phyloP scores from a whole-genome alignment of 2,113 vertebrate species.

The Silurus asotus region DNA sequence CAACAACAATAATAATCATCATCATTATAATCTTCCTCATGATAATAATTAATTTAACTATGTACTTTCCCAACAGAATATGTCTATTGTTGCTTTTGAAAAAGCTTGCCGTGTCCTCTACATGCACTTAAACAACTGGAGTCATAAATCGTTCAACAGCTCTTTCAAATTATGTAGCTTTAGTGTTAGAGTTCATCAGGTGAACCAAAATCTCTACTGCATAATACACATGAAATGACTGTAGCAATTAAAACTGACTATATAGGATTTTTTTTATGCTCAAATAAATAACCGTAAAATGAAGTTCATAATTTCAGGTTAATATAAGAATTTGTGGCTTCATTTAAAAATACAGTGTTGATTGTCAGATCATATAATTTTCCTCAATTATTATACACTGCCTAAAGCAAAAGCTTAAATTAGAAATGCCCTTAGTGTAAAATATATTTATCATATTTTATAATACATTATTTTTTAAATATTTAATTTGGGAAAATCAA shows the following conservation, averaged over 20 bases:
- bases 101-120: neutral
- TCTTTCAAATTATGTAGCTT: slow-evolving; percentile 20
- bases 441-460: neutral
- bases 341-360: neutral
- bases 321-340: neutral
- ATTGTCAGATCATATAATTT: neutral
- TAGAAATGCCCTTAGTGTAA: neutral
- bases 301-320: neutral
- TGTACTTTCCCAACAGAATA: too few species aligned
- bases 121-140: slow-evolving; percentile 13
- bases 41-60: neutral
- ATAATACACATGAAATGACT: slow-evolving; percentile 3
- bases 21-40: neutral
- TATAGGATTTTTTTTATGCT: neutral
- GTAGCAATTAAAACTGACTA: slow-evolving; percentile 19
- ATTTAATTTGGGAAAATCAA: neutral
- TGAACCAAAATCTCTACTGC: slow-evolving; percentile 5
- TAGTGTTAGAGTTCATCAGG: slow-evolving; percentile 21
- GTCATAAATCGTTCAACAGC: slow-evolving; percentile 31
- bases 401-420: neutral
- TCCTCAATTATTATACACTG: neutral
- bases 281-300: neutral
- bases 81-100: slow-evolving; percentile 8
- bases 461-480: too few species aligned
- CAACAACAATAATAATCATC: neutral